Base-by-base conservation (phyloP, 2,113 vertebrate genomes). In the Rousettus leschenaultii region DNA sequence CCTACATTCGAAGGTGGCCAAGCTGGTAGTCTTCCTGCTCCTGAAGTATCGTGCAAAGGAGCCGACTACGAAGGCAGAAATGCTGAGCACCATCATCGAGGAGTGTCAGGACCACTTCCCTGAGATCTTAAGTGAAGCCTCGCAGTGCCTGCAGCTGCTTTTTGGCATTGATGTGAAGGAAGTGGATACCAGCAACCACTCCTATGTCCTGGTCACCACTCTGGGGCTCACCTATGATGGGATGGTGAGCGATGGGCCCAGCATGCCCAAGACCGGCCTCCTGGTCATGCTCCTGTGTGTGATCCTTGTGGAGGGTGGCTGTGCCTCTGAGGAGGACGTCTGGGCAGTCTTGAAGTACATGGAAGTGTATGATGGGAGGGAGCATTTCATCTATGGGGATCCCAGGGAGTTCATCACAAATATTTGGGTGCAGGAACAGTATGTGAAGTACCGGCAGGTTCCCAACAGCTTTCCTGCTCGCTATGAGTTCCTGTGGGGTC, bases 141-240 rank as follows among this genome's bases (percentile, higher is more conserved):
- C 26, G 2, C 16, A 74, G 7, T 71, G 48, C 14, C 4, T 93
- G 61, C 57, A 40, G 30, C 40, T 91, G 35, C 35, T 91, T 11
- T 91, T 91, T 74, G 95, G 95, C 26, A 26, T 97, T 53, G 79
- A 88, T 0, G 3, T 93, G 40, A 61, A 43, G 51, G 70, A 90
- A 40, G 63, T 68, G 57, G 57, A 63, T 11, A 22, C 19, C 24
- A 10, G 0, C 1, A 21, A 55, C 15, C 35, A 68, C 30, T 43
- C 28, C 28, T 96, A 91, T 30, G 1, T 33, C 26, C 18, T 96
- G 24, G 40, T 2, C 86, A 28, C 38, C 40, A 28, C 28, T 22
- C 33, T 95, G 51, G 89, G 89, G 10, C 59, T 96, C 33, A 51
- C 65, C 22, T 75, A 74, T 16, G 51, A 80, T 51, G 86, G 65